Evolutionary conservation across 2,113 vertebrate species (phyloP).

Genomic region (rabbit (Oryctolagus cuniculus)): DNA sequence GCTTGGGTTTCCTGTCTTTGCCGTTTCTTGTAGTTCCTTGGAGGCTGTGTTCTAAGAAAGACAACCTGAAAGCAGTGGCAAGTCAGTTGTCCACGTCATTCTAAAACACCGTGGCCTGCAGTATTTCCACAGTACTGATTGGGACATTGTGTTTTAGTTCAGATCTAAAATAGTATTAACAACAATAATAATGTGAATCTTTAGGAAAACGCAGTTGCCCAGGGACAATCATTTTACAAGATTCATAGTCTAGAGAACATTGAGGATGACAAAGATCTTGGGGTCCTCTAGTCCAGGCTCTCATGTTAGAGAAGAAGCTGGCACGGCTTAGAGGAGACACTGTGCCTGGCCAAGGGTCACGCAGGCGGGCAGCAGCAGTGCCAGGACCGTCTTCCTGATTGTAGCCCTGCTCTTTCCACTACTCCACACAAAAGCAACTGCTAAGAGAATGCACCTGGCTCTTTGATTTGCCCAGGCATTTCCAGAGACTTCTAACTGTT

Average conservation of each 20-base stretch:
- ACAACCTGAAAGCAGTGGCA: not conserved
- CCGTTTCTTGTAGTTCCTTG: not conserved
- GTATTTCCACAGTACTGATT: not conserved
- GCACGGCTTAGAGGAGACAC: not conserved
- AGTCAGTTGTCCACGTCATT: not conserved
- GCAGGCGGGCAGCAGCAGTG: no score
- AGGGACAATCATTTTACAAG: not conserved
- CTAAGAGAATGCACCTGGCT: not conserved
- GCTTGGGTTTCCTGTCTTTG: not conserved
- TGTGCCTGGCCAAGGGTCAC: not conserved
- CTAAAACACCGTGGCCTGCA: not conserved
- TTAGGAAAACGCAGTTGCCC: not conserved
- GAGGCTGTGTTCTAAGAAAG: conserved; percentile 15
- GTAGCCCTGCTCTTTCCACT: not conserved
- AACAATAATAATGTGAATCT: not conserved
- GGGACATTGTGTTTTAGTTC: not conserved
- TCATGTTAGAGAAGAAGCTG: not conserved
- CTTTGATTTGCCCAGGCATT: not conserved
- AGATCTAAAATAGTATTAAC: not conserved
- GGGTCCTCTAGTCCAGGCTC: not conserved
- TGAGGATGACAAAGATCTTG: not conserved
- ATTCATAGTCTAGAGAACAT: not conserved
- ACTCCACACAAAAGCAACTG: not conserved
- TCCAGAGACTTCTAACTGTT: not conserved
- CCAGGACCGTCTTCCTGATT: not conserved